Evolutionary conservation across 2,113 vertebrate genomes (phyloP), one percentile per base, ranked within the genome.

Genomic region (Scytalopus superciliaris): DNA sequence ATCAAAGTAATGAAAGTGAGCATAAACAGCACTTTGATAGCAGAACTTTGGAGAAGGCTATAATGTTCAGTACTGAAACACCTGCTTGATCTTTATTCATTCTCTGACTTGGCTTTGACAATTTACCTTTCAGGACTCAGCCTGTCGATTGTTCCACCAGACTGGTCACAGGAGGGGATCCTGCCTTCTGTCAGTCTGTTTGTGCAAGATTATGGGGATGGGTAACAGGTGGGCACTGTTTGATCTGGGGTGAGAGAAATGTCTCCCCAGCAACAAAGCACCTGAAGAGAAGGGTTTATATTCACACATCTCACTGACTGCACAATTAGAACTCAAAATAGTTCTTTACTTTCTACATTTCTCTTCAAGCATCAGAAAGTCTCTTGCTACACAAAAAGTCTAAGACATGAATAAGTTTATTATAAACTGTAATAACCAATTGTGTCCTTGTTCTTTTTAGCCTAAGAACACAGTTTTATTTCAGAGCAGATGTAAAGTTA

Each of bases 271-370:
- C 84, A 93, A 93, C 95, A 97, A 97, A 97, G 63, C 92, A 97
- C 89, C 85, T 52, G 75, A 93, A 93, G 90, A 91, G 94, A 98
- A 96, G 85, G 1, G 87, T 93, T 98, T 94, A 86, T 87, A 42
- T 80, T 88, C 90, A 84, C 49, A 35, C 31, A 83, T 73, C 90
- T 89, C 96, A 93, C 84, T 91, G 97, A 97, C 96, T 96, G 94
- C 91, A 91, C 97, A 94, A 97, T 95, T 97, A 94, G 13, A 97
- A 95, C 78, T 94, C 96, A 91, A 98, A 98, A 98, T 95, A 98
- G 98, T 98, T 97, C 96, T 98, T 98, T 98, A 96, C 92, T 95
- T 98, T 98, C 96, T 91, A 93, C 94, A 98, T 96, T 94, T 90
- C 82, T 97, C 70, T 92, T 96, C 78, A 93, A 95, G 91, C 94